A percentile compares a stretch with the other conserved stretches of the same genome.
Evolutionary conservation across 2,888 invertebrate genomes (phyloP).

Genomic region (Chesias legatella): DNA sequence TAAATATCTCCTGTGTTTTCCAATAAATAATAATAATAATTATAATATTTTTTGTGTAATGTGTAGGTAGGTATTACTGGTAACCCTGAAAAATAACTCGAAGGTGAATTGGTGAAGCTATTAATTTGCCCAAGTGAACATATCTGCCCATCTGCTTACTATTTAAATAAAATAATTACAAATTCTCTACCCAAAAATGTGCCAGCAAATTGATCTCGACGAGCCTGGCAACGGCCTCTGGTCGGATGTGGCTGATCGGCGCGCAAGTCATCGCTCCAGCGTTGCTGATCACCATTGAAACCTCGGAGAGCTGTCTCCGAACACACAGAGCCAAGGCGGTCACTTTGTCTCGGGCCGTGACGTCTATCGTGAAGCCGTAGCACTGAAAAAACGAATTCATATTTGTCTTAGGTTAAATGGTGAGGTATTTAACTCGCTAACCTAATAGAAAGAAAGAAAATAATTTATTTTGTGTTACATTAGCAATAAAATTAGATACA

Average conservation of each 20-base stretch:
- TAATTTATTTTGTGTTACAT: no score
- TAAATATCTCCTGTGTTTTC: no score
- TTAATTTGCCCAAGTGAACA: no score
- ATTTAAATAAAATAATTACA: no score
- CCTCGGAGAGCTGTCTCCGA: slow-evolving; percentile 58
- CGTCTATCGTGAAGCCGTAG: slow-evolving; percentile 67
- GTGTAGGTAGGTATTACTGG: no score
- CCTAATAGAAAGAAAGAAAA: neutral
- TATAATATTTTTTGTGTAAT: no score
- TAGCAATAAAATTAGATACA: no score
- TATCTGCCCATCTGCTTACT: no score
- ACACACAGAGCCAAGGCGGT: slow-evolving; percentile 55
- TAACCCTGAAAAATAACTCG: no score
- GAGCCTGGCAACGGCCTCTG: slow-evolving; percentile 50
- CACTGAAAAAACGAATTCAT: slow-evolving; percentile 40
- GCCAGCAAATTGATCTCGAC: slow-evolving; percentile 64
- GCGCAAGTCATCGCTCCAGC: slow-evolving; percentile 54
- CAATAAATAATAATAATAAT: no score
- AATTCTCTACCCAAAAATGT: slow-evolving; percentile 74
- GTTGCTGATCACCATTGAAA: slow-evolving; percentile 67
- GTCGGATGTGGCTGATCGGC: slow-evolving; percentile 51
- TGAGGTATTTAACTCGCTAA: neutral
- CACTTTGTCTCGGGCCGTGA: slow-evolving; percentile 71
- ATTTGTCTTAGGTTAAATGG: neutral
- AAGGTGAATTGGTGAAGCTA: no score